These are phyloP conservation scores for Sarcophaga variegata DNA, from an alignment of 2,888 invertebrate genomes.

Conservation along the genomic window DNA sequence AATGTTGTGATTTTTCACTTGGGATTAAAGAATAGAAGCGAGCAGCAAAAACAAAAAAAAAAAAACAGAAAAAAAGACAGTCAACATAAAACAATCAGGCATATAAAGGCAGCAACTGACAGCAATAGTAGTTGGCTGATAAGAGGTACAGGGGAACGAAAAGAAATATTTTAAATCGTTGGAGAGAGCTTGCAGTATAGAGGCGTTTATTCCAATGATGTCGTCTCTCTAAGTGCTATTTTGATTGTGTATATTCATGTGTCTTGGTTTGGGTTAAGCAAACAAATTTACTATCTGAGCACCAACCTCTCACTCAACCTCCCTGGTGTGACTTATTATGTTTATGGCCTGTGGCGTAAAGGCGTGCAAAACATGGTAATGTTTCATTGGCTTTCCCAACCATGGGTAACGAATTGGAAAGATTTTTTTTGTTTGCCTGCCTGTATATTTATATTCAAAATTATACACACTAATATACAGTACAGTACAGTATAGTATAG, in stretches of 20 bases:
- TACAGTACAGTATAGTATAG: neutral
- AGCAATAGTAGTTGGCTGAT: neutral
- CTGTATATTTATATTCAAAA: slow-evolving; percentile 26
- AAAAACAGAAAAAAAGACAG: slow-evolving; percentile 1
- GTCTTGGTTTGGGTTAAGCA: neutral
- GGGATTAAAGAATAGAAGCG: slow-evolving; percentile 43
- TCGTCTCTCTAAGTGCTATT: neutral
- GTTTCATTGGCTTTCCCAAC: slow-evolving; percentile 64
- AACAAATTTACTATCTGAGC: slow-evolving; percentile 20
- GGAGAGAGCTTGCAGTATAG: slow-evolving; percentile 10
- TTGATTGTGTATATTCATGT: neutral
- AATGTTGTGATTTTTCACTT: slow-evolving; percentile 32
- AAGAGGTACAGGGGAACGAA: neutral
- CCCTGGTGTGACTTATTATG: slow-evolving; percentile 62
- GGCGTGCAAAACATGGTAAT: slow-evolving; percentile 67
- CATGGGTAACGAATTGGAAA: slow-evolving; percentile 68
- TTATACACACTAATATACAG: no score
- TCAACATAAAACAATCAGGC: slow-evolving; percentile 30
- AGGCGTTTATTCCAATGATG: slow-evolving; percentile 10
- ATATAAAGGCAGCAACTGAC: slow-evolving; percentile 37
- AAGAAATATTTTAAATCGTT: slow-evolving; percentile 8
- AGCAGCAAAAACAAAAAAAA: slow-evolving; percentile 13
- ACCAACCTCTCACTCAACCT: neutral
- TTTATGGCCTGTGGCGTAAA: slow-evolving; percentile 64
- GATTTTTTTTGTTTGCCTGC: slow-evolving; percentile 26